Evolutionary conservation across 1,140 invertebrate genomes (phyloP), one percentile per base, ranked within the genome.

Genomic region (Drosophila burlai): DNA sequence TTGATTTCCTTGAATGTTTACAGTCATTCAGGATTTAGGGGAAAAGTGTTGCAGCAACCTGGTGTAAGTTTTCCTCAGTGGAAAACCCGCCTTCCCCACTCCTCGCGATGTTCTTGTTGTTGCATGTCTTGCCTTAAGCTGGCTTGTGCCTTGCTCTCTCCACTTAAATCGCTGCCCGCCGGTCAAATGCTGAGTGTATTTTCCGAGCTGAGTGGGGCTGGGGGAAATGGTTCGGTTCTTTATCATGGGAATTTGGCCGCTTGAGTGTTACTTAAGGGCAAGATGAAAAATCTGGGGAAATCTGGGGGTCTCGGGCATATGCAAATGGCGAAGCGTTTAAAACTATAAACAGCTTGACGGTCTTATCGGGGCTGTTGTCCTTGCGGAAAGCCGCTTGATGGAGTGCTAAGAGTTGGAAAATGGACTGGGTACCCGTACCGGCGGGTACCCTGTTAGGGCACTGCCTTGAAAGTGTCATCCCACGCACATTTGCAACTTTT

Each of bases 401-500:
- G 11, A 64, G 34, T 47, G 42, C 16, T 34, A 50, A 72, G 24
- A 57, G 36, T 40, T 21, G 43, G 42, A 13, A 38, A 21, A 45
- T 49, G 46, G 40, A 21, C 49, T 34, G 34, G 21, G 57, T 26
- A 15, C 36, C 21, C 21, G 21, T 18, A 21, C 21, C 21, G 21
- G 2, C 2, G 24, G 24, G 24, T 24, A 24, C 24, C 8, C 54
- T 54, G 52, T 7, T 24, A 2, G n/a, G 42, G 6, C 36, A 9
- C 57, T 47, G 61, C 68, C 36, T 45, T 47, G 63, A 45, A 54
- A 64, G 67, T 83, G 81, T 71, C 67, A 78, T 80, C 42, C 59
- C 47, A 62, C 46, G 74, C 80, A 79, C 83, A 87, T 86, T 86
- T 46, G 83, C 64, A 86, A 81, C 73, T 87, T 74, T 83, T 87